A percentile compares a stretch with the other conserved stretches of the same genome.
Conservation (phyloP, 2,888 invertebrate genomes). For the Temnothorax ravouxi region DNA sequence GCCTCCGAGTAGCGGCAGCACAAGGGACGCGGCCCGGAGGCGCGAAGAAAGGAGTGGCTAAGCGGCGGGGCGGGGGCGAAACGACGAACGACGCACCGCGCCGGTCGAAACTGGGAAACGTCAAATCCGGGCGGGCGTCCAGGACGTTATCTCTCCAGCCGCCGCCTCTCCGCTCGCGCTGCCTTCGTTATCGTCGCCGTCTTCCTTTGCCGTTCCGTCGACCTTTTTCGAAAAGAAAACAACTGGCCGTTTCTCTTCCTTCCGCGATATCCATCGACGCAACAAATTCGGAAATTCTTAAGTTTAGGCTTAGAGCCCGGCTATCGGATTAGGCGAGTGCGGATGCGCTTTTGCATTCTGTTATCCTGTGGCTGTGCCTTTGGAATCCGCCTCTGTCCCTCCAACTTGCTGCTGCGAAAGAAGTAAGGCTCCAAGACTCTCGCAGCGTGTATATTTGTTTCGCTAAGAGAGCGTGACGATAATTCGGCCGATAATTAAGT, state of each 20-base stretch:
- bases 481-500: not conserved
- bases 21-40: slow-evolving; percentile 10
- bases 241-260: not conserved
- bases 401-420: not conserved
- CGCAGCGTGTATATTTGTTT: not conserved
- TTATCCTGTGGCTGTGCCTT: not conserved
- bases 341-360: slow-evolving; percentile 7
- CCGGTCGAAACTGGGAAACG: slow-evolving; percentile 74
- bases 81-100: slow-evolving; percentile 38
- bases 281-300: not conserved
- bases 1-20: slow-evolving; percentile 79
- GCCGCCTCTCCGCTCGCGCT: slow-evolving; percentile 23
- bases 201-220: not conserved
- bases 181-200: too few relatives aligned
- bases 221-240: not conserved
- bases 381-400: not conserved
- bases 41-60: not conserved
- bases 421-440: not conserved
- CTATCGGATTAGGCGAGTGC: not conserved
- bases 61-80: not conserved
- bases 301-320: not conserved
- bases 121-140: slow-evolving; percentile 31
- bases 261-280: not conserved
- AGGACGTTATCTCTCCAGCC: slow-evolving; percentile 38
- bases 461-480: not conserved